Conservation (phyloP, 2,797 vertebrate species). For the Thamnophis elegans region DNA sequence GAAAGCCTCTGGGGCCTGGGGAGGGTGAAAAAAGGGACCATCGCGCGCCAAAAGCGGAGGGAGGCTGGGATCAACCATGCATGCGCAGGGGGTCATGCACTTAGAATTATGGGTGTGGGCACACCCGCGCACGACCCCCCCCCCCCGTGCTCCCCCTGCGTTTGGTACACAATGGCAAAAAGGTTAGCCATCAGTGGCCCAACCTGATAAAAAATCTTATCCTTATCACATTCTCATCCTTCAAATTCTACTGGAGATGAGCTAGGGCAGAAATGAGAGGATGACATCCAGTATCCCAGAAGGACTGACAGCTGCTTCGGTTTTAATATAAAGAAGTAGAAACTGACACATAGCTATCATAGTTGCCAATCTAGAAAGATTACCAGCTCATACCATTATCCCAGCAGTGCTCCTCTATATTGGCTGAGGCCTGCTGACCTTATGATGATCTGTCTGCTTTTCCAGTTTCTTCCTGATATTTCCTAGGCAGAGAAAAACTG, state of each 20-base stretch:
- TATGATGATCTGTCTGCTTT: background rate
- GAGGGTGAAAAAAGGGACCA: no score
- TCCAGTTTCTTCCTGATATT: background rate
- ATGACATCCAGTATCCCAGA: background rate
- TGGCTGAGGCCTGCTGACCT: background rate
- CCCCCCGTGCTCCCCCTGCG: no score
- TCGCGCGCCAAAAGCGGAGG: no score
- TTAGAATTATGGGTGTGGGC: no score
- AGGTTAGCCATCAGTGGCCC: no score
- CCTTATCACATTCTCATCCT: background rate
- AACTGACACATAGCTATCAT: background rate
- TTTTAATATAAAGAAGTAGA: background rate
- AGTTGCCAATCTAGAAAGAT: background rate
- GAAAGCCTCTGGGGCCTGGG: no score
- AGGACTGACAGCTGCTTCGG: background rate
- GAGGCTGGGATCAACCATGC: no score
- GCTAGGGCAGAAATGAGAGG: background rate
- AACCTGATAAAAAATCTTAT: background rate
- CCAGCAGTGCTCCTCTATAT: background rate
- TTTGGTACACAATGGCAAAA: no score
- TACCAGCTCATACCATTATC: background rate
- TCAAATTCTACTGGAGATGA: background rate
- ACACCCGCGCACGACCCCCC: no score
- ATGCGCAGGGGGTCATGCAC: no score
- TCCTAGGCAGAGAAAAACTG: background rate